Conservation (phyloP, 2,888 invertebrate species). For the Blastobasis adustella region DNA sequence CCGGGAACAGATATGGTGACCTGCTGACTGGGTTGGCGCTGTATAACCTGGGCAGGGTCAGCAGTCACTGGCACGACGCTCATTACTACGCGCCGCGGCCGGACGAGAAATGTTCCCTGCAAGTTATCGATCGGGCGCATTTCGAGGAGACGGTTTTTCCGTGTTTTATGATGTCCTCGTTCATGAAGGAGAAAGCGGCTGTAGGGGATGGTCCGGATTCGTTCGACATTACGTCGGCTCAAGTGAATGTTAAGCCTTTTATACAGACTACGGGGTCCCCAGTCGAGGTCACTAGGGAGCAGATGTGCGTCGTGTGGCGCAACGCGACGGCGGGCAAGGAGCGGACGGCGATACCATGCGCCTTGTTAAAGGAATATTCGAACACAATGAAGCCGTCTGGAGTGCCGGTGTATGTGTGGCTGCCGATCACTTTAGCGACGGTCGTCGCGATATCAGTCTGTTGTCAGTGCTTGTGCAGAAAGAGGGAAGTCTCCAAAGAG, state of each 20-base stretch:
- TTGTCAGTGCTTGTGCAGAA: constrained; percentile 41
- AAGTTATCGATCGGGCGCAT: constrained; percentile 42
- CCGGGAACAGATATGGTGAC: constrained; percentile 44
- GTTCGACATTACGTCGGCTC: constrained; percentile 47
- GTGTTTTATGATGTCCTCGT: constrained; percentile 60
- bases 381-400: constrained; percentile 50
- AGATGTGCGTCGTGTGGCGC: constrained; percentile 58
- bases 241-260: constrained; percentile 41
- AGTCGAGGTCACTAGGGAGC: constrained; percentile 39
- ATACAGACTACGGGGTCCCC: constrained; percentile 31
- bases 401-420: constrained; percentile 55
- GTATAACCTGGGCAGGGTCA: constrained; percentile 54
- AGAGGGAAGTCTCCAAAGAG: constrained; percentile 32
- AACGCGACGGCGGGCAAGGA: constrained; percentile 41
- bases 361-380: constrained; percentile 50
- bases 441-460: constrained; percentile 40
- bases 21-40: constrained; percentile 55
- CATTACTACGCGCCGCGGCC: constrained; percentile 35
- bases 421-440: constrained; percentile 41
- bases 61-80: constrained; percentile 31
- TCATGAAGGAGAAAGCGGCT: constrained; percentile 36
- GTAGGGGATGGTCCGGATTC: constrained; percentile 24
- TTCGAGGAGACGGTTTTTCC: constrained; percentile 54
- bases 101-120: constrained; percentile 52
- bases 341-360: constrained; percentile 45